A percentile compares a stretch with the other conserved stretches of the same genome.
phyloP scores from a whole-genome alignment of 1,140 invertebrate species.

The Heliconius nattereri region DNA sequence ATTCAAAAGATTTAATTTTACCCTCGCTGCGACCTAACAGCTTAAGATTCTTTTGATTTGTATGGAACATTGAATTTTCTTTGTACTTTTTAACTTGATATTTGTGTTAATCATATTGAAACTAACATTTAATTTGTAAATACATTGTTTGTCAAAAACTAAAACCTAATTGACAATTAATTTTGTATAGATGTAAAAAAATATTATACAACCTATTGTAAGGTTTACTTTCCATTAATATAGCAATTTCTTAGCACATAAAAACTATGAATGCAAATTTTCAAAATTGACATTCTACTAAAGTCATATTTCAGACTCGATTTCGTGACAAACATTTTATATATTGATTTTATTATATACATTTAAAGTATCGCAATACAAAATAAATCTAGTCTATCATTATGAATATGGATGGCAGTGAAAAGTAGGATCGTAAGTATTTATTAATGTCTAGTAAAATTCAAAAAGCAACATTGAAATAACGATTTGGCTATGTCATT shows the following conservation, averaged over 20 bases:
- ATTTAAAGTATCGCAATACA: constrained; percentile 56
- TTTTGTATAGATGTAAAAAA: constrained; percentile 3
- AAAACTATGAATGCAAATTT: constrained; percentile 26
- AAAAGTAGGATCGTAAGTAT: constrained; percentile 52
- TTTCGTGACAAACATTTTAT: constrained; percentile 73
- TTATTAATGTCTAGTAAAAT: constrained; percentile 52
- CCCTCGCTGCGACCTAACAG: constrained; percentile 64
- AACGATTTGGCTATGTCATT: constrained; percentile 64
- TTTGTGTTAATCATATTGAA: constrained; percentile 19
- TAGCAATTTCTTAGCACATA: not conserved
- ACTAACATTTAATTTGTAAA: constrained; percentile 12
- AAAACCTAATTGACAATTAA: not conserved
- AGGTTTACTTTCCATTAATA: not conserved
- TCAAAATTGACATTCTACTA: constrained; percentile 66
- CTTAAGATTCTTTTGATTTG: constrained; percentile 34
- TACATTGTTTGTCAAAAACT: not conserved
- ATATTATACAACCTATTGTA: not conserved
- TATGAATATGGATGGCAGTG: constrained; percentile 62
- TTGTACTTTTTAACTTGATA: not conserved
- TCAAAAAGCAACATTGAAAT: constrained; percentile 42
- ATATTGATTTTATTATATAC: constrained; percentile 56
- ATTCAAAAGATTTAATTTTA: constrained; percentile 69
- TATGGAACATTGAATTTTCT: constrained; percentile 40
- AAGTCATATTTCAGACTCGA: constrained; percentile 59
- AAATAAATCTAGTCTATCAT: constrained; percentile 45